Percentiles rank a stretch among this genome's conserved stretches.
These are phyloP conservation scores for Lasiommata megera DNA, from an alignment of 2,888 invertebrate species.

Conservation along the genomic window DNA sequence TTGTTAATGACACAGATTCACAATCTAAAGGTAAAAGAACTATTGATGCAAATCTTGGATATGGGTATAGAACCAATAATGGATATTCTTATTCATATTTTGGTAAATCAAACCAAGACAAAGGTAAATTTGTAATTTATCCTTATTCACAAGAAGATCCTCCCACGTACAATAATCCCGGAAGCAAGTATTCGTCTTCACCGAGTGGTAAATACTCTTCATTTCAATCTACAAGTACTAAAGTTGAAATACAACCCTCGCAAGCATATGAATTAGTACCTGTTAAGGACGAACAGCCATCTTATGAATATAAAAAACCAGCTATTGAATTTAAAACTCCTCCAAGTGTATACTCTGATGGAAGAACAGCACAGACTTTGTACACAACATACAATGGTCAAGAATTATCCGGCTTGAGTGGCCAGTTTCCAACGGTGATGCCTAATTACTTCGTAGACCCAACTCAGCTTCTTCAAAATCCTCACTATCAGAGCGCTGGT, in stretches of 20 bases:
- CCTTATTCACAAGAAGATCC: slow-evolving; percentile 86
- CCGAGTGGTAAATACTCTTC: slow-evolving; percentile 40
- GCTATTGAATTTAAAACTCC: slow-evolving; percentile 47
- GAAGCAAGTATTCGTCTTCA: slow-evolving; percentile 23
- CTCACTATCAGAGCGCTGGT: slow-evolving; percentile 75
- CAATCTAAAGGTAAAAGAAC: slow-evolving; percentile 84
- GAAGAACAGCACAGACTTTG: slow-evolving; percentile 57
- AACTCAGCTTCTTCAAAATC: slow-evolving; percentile 64
- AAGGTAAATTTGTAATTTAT: slow-evolving; percentile 83
- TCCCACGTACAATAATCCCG: slow-evolving; percentile 37
- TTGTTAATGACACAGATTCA: slow-evolving; percentile 79
- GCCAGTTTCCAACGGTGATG: slow-evolving; percentile 72
- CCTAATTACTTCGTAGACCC: slow-evolving; percentile 72
- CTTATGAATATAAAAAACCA: slow-evolving; percentile 60
- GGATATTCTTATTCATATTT: slow-evolving; percentile 76
- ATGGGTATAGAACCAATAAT: slow-evolving; percentile 81
- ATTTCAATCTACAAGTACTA: slow-evolving; percentile 42
- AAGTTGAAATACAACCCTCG: slow-evolving; percentile 82
- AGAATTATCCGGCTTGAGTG: slow-evolving; percentile 66
- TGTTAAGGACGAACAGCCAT: slow-evolving; percentile 54
- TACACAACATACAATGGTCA: slow-evolving; percentile 75
- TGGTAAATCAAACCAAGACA: slow-evolving; percentile 66
- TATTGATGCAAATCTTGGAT: slow-evolving; percentile 87
- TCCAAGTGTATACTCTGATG: slow-evolving; percentile 33
- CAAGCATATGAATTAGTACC: slow-evolving; percentile 76